These are phyloP conservation scores for Eolophus roseicapilla DNA, from an alignment of 2,113 vertebrate genomes.

Conservation along the genomic window DNA sequence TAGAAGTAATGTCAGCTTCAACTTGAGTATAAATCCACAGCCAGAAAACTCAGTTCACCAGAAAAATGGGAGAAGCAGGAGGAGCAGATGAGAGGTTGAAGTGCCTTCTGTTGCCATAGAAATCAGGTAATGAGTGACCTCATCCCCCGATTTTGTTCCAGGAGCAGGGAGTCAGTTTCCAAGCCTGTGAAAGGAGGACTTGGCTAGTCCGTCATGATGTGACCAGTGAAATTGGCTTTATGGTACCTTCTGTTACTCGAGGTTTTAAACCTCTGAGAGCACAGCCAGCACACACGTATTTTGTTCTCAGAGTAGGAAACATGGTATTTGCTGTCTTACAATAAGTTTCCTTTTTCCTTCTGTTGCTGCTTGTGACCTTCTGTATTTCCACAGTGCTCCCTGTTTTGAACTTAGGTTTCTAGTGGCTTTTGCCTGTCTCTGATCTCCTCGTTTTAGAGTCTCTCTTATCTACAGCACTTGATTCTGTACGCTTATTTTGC, in stretches of 20 bases:
- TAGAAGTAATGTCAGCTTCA: not conserved
- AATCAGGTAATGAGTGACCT: not conserved
- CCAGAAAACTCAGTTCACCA: not conserved
- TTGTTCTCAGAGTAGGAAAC: not conserved
- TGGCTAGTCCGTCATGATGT: accelerated
- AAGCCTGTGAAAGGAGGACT: not conserved
- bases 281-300: not conserved
- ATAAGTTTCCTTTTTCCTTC: not conserved
- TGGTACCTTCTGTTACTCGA: not conserved
- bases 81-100: not conserved
- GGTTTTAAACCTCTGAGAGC: not conserved
- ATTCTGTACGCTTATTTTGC: not conserved
- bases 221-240: not conserved
- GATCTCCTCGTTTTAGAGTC: not conserved
- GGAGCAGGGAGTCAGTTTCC: not conserved
- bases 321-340: not conserved
- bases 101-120: constrained; percentile 15
- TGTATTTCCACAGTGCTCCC: not conserved
- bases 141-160: not conserved
- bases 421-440: not conserved
- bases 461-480: not conserved
- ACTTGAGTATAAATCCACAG: not conserved
- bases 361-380: constrained; percentile 4
- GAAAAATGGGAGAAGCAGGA: not conserved
- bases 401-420: constrained; percentile 23